Conservation (phyloP, 1,140 invertebrate genomes). For the Hormaphis cornu region DNA sequence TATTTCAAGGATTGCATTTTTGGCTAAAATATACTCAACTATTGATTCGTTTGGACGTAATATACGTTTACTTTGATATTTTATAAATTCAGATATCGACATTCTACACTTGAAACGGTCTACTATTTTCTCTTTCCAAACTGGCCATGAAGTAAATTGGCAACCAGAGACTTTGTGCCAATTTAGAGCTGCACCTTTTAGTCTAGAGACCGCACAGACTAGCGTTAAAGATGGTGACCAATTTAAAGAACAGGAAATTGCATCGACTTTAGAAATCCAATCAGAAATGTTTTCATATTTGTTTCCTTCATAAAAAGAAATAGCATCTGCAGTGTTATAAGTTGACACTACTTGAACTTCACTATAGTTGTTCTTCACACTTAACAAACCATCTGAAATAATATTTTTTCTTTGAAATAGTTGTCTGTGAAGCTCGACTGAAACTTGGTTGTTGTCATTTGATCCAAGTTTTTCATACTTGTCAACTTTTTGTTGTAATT, state of each 20-base stretch:
- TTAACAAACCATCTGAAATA: neutral
- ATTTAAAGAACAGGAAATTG: neutral
- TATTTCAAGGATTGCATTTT: neutral
- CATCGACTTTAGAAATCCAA: neutral
- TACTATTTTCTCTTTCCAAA: neutral
- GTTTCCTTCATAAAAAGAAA: neutral
- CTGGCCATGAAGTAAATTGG: neutral
- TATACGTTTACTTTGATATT: neutral
- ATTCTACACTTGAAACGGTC: neutral
- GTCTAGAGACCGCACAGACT: neutral
- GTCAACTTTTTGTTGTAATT: neutral
- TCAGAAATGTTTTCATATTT: neutral
- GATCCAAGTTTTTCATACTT: neutral
- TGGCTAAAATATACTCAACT: neutral
- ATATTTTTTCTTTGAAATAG: neutral
- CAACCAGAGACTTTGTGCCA: neutral
- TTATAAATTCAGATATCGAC: slow-evolving; percentile 6
- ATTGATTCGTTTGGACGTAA: neutral
- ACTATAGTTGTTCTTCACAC: neutral
- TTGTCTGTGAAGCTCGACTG: neutral
- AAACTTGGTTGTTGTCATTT: neutral
- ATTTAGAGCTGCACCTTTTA: neutral
- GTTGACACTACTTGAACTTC: neutral
- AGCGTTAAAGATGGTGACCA: neutral
- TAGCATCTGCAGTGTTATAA: neutral